Evolutionary conservation across 2,797 vertebrate species (phyloP).

Genomic region (Phoebastria nigripes): DNA sequence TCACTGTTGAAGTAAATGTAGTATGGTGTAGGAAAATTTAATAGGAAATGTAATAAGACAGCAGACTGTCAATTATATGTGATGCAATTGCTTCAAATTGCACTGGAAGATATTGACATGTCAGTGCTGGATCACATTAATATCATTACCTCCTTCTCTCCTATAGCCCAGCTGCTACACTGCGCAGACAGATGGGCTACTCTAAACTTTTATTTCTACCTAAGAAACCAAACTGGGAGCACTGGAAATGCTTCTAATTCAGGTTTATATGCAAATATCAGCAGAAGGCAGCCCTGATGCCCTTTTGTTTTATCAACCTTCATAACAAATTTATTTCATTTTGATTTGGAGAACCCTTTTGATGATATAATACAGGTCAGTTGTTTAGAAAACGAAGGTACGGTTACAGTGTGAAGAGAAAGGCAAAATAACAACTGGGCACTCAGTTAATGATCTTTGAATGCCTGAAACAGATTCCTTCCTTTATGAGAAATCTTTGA

Average conservation of each 20-base stretch:
- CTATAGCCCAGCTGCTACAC: slow-evolving; percentile 20
- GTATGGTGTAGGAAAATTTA: neutral
- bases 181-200: neutral
- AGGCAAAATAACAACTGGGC: neutral
- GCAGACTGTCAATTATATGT: slow-evolving; percentile 17
- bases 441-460: neutral
- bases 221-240: slow-evolving; percentile 16
- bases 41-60: slow-evolving; percentile 28
- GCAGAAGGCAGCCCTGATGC: neutral
- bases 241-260: slow-evolving; percentile 28
- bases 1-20: neutral
- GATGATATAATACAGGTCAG: neutral
- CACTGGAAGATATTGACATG: slow-evolving; percentile 21
- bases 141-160: slow-evolving; percentile 4
- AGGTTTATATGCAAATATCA: neutral
- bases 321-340: neutral
- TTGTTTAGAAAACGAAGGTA: neutral
- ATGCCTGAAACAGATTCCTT: neutral
- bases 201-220: slow-evolving; percentile 31
- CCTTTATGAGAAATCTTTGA: neutral
- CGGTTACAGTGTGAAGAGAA: neutral
- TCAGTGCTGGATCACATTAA: slow-evolving; percentile 31
- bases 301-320: neutral
- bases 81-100: slow-evolving; percentile 21
- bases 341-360: slow-evolving; percentile 13